Conservation (phyloP, 2,797 vertebrate genomes). For the Alosa sapidissima region DNA sequence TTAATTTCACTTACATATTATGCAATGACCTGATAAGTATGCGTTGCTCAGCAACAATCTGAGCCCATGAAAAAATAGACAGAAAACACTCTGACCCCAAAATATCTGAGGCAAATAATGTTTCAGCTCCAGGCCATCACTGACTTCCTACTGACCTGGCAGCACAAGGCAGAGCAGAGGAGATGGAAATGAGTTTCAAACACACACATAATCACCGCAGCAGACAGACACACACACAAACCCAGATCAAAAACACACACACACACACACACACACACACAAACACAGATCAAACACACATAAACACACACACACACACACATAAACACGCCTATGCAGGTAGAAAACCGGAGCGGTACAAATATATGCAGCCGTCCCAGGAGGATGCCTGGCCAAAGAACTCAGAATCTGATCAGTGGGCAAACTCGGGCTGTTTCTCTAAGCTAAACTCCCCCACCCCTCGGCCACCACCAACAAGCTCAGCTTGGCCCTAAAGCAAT, state of each 20-base stretch:
- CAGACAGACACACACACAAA: slow-evolving; percentile 14
- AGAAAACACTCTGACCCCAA: background rate
- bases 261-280: slow-evolving; percentile 21
- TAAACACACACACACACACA: slow-evolving; percentile 22
- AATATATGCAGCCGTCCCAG: background rate
- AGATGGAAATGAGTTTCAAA: background rate
- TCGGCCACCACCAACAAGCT: background rate
- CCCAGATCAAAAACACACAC: background rate
- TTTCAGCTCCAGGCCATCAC: background rate
- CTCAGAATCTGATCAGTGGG: background rate
- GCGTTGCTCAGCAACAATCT: slow-evolving; percentile 5
- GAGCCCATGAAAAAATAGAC: background rate
- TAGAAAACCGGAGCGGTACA: slow-evolving; percentile 4
- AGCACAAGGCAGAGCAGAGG: background rate
- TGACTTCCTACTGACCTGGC: background rate
- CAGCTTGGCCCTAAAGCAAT: background rate
- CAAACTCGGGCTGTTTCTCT: background rate
- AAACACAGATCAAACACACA: slow-evolving; percentile 28
- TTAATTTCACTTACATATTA: background rate
- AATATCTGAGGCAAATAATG: background rate
- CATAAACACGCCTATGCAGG: background rate
- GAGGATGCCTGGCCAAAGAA: background rate
- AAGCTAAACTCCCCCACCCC: background rate
- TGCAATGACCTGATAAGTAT: background rate
- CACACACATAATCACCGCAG: background rate